Evolutionary conservation across 2,888 invertebrate species (phyloP).

Genomic region (Callyntrura sp.): DNA sequence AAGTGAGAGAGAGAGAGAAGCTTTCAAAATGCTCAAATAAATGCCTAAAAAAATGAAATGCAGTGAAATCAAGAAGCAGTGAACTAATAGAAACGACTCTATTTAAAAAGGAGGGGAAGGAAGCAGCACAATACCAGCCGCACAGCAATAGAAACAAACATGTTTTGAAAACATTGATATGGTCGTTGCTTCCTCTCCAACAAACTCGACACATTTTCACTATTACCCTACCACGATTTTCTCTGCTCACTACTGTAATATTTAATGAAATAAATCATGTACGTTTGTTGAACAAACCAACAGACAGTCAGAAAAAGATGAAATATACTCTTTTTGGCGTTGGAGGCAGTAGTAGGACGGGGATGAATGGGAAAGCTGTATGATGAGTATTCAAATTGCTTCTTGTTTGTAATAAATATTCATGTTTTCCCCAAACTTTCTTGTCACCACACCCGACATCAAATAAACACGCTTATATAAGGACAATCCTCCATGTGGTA

Average conservation of each 20-base stretch:
- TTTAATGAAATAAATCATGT: conserved; percentile 63
- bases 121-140: background rate
- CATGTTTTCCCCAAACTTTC: conserved; percentile 42
- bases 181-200: no score
- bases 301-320: background rate
- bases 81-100: no score
- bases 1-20: background rate
- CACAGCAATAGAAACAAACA: no score
- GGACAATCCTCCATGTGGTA: background rate
- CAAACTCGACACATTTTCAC: no score
- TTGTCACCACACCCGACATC: background rate
- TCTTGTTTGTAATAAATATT: conserved; percentile 47
- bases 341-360: background rate
- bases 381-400: conserved; percentile 36
- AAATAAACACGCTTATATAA: background rate
- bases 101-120: background rate
- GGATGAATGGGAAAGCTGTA: background rate
- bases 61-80: background rate
- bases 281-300: conserved; percentile 15
- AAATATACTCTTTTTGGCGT: conserved; percentile 11
- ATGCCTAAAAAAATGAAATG: conserved; percentile 1
- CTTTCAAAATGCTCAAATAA: background rate
- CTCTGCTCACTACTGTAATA: background rate
- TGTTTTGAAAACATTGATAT: no score
- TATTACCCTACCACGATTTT: background rate